Evolutionary conservation across 2,797 vertebrate genomes (phyloP).

Genomic region (Oceanodroma leucorhoa): DNA sequence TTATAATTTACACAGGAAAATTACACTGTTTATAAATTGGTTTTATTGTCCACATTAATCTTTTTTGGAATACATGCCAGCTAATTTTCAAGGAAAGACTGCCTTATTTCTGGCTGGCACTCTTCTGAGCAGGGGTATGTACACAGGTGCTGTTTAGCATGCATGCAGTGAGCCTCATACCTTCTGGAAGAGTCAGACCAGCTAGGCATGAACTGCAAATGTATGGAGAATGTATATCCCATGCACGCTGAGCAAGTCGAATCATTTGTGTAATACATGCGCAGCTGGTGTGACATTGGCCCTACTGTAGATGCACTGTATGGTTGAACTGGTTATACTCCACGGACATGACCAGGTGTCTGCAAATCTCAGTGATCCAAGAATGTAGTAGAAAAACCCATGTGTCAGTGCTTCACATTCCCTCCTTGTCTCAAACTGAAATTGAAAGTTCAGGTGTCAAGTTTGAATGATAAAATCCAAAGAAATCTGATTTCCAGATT

Average conservation of each 20-base stretch:
- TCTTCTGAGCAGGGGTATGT: not conserved
- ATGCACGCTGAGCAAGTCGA: not conserved
- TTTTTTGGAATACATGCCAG: not conserved
- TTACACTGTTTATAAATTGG: not conserved
- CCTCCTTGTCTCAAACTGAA: not conserved
- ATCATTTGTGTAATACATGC: fast-evolving
- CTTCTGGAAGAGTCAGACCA: not conserved
- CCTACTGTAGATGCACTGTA: not conserved
- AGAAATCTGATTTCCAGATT: not conserved
- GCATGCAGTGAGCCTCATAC: not conserved
- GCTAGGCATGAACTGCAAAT: not conserved
- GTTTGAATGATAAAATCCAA: not conserved
- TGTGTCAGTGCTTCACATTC: not conserved
- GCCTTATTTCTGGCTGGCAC: not conserved
- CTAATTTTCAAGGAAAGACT: not conserved
- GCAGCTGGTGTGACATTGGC: not conserved
- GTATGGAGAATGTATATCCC: not conserved
- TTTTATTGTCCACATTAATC: not conserved
- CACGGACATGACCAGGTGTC: fast-evolving
- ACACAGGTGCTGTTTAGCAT: not conserved
- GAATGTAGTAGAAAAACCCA: not conserved
- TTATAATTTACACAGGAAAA: not conserved
- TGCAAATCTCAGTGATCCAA: not conserved
- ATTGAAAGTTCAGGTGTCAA: not conserved
- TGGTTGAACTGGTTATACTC: not conserved